Conservation (phyloP, 2,113 vertebrate genomes). For the Poicephalus gulielmi region DNA sequence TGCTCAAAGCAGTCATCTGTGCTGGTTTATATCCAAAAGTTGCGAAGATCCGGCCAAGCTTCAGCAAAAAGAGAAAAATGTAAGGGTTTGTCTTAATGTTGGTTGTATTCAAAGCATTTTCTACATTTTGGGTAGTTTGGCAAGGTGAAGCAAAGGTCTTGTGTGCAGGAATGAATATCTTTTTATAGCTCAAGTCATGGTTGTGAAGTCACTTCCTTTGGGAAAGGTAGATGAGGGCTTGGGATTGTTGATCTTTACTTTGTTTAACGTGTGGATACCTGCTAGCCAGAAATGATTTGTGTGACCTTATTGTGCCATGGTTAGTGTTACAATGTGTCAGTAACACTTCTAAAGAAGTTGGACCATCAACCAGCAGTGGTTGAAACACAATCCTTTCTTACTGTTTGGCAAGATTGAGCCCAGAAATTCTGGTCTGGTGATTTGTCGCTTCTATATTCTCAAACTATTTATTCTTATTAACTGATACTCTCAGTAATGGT, state of each 20-base stretch:
- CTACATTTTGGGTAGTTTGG: not conserved
- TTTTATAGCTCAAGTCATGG: not conserved
- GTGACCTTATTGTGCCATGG: not conserved
- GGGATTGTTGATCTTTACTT: not conserved
- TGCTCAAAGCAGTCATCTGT: slow-evolving; percentile 97
- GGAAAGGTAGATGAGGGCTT: not conserved
- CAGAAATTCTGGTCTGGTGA: not conserved
- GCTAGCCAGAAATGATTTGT: not conserved
- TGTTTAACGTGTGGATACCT: not conserved
- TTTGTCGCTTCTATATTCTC: not conserved
- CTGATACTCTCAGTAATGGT: not conserved
- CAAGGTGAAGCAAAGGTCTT: not conserved
- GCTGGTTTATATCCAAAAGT: slow-evolving; percentile 98
- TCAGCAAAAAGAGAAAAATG: slow-evolving; percentile 90
- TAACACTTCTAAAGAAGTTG: not conserved
- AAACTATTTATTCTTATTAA: not conserved
- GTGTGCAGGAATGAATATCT: not conserved
- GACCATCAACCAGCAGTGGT: not conserved
- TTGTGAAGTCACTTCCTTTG: not conserved
- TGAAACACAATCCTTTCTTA: not conserved
- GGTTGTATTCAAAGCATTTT: not conserved
- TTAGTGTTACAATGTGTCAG: not conserved
- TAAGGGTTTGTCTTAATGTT: slow-evolving; percentile 73
- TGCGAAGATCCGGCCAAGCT: slow-evolving; percentile 89
- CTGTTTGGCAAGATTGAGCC: not conserved